A percentile compares a stretch with the other conserved stretches of the same genome.
Evolutionary conservation across 2,888 invertebrate genomes (phyloP).

Genomic region (Philonicus albiceps): DNA sequence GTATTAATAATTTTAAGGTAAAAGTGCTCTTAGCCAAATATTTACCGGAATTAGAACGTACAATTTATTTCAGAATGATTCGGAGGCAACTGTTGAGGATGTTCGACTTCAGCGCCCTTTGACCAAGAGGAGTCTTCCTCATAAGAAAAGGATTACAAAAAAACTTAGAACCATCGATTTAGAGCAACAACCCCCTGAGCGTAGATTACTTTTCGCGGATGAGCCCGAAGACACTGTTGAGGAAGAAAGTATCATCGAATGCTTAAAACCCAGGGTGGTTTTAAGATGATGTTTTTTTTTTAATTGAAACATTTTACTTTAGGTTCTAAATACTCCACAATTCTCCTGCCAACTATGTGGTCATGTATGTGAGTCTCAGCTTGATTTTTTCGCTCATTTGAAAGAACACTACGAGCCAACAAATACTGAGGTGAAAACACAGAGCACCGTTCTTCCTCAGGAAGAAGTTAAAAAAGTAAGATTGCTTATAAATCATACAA

Average conservation of each 20-base stretch:
- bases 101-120: conserved; percentile 37
- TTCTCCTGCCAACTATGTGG: conserved; percentile 78
- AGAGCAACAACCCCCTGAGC: neutral
- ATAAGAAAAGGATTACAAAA: conserved; percentile 84
- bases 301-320: neutral
- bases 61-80: neutral
- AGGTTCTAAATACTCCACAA: conserved; percentile 46
- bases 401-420: conserved; percentile 81
- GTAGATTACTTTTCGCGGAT: neutral
- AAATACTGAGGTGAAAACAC: conserved; percentile 44
- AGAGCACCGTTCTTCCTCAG: neutral
- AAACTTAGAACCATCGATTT: conserved; percentile 68
- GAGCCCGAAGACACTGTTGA: conserved; percentile 4
- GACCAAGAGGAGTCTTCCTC: conserved; percentile 77
- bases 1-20: conserved; percentile 39
- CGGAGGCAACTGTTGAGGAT: neutral
- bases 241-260: conserved; percentile 40
- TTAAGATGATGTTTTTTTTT: neutral
- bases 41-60: neutral
- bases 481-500: neutral
- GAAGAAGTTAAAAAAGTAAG: conserved; percentile 19
- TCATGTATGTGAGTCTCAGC: conserved; percentile 77
- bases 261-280: neutral
- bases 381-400: conserved; percentile 85
- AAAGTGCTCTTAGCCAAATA: neutral